Evolutionary conservation across 2,888 invertebrate species (phyloP), one percentile per base, ranked within the genome.

Genomic region (Cheilosia soror): DNA sequence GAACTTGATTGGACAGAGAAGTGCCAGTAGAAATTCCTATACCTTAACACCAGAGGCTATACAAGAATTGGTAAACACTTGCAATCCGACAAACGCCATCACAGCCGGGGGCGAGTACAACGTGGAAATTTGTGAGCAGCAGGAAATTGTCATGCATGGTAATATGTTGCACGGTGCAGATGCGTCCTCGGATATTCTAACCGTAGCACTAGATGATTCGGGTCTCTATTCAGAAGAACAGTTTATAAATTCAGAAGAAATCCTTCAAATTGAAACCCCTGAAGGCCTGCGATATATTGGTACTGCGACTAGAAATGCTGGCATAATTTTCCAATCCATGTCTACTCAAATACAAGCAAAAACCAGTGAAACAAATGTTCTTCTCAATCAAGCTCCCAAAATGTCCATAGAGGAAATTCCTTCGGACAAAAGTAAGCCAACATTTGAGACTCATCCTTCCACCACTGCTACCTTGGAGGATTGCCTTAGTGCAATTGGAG

Each of bases 361-460:
- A 86, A 96, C 96, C 0, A 94, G 95, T 4, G 96, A 96, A 91
- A 96, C 96, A 0, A 96, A 96, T 88, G 93, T 96, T 4, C 94
- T 95, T 11, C 93, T 96, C 15, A 94, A 96, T 89, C 96, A 95
- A 91, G 96, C 95, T 2, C 95, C 97, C 0, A 97, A 97, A 68
- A 97, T 97, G 97, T 96, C 96, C 1, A 89, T 96, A 0, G 92
- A 96, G 31, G 96, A 96, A 91, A 94, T 95, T 29, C 96, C 96
- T 5, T 93, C 93, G 44, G 95, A 92, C 84, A 91, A 84, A 31
- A 88, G 79, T 58, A 72, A 83, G 53, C 37, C 68, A 2, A 83
- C 79, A 27, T 69, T 75, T 37, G 76, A 79, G 40, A 47, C 51
- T 11, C 65, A 68, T 6, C 42, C 75, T n/a, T 63, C 78, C 9